Base-by-base conservation (phyloP, 2,113 vertebrate genomes). In the Brachyhypopomus gauderio region DNA sequence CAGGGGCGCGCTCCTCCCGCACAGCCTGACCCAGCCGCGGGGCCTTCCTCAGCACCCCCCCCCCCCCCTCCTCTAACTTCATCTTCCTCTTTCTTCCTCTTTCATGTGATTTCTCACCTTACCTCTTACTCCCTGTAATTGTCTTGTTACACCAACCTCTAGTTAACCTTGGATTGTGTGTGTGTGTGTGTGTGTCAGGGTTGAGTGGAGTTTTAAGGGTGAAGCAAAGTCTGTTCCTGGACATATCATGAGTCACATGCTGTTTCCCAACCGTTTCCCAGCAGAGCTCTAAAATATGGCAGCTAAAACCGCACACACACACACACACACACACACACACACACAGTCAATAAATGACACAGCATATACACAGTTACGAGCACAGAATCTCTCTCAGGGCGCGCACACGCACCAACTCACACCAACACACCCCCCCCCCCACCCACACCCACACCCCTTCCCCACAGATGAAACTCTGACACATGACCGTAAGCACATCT, bases 251-350 rank as follows among this genome's bases (percentile, higher is more conserved):
- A 92, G 77, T 93, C 92, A 93, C 88, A 88, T 86, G 87, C 87
- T 86, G 89, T 92, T 89, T 92, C 91, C 88, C 89, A 92, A 89
- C 87, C 88, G 85, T 88, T 93, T 93, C 91, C 92, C 91, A 93
- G 90, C 88, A 93, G 89, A 87, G 89, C 86, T 80, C 84, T 92
- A 87, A 91, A 88, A 91, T 90, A 93, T 85, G 87, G 90, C 90
- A 91, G 89, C 88, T 87, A 86, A 81, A 84, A 88, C 90, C 88
- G 84, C 90, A 90, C 78, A 83, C 74, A 38, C 74, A 27, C 55
- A 25, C 60, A 36, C 74, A 27, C 55, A 25, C 60, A 36, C 30
- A 41, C n/a, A 16, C 63, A 69, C 72, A 4, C 45, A 23, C 75
- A 36, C 72, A 66, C 48, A 63, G 58, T 71, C 25, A 64, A 78